phyloP scores from a whole-genome alignment of 2,113 vertebrate genomes.

The Hylia prasina region DNA sequence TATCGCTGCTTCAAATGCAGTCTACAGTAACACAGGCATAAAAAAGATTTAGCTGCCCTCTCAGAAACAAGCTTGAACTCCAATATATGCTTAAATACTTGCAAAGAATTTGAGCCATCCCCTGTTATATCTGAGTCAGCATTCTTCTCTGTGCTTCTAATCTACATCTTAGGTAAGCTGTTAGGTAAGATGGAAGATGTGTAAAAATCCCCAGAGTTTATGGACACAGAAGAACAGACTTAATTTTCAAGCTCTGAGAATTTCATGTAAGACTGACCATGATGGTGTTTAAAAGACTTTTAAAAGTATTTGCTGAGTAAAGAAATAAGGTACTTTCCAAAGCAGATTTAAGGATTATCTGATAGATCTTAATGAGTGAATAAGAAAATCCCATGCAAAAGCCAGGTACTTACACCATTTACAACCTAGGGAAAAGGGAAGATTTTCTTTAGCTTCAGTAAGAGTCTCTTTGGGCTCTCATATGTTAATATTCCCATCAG shows the following conservation, averaged over 20 bases:
- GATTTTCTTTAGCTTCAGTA: not conserved
- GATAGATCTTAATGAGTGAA: not conserved
- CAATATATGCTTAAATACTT: not conserved
- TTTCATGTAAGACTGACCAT: not conserved
- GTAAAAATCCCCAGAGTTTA: not conserved
- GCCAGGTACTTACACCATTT: not conserved
- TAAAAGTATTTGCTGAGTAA: not conserved
- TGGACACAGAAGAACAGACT: not conserved
- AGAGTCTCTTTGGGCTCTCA: not conserved
- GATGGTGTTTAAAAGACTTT: not conserved
- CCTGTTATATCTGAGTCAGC: not conserved
- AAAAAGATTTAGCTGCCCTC: not conserved
- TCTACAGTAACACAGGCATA: not conserved
- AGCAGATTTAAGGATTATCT: not conserved
- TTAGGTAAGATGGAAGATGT: not conserved
- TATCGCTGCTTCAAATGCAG: not conserved
- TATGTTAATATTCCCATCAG: not conserved
- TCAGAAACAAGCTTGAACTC: not conserved
- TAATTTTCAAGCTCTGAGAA: not conserved
- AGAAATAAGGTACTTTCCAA: not conserved
- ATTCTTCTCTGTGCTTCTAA: not conserved
- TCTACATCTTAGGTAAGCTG: not conserved
- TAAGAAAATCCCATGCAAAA: not conserved
- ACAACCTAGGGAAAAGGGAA: not conserved
- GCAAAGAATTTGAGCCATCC: not conserved